These are phyloP conservation scores for Hucho hucho DNA, from an alignment of 2,113 vertebrate species.

Conservation along the genomic window DNA sequence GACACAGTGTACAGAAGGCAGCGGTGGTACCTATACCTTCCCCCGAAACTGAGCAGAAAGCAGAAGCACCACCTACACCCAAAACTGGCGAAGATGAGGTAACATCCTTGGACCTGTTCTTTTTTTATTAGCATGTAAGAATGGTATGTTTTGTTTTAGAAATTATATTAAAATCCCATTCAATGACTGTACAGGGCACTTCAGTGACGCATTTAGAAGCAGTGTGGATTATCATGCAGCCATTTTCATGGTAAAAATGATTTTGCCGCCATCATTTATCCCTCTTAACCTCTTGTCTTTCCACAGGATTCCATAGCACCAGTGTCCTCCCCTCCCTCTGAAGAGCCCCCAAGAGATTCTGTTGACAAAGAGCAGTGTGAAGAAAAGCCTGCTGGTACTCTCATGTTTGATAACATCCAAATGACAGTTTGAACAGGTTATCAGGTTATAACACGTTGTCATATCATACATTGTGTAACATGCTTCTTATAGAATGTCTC, in stretches of 20 bases:
- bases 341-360: slow-evolving; percentile 19
- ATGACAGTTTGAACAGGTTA: neutral
- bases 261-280: neutral
- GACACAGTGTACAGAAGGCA: too few relatives aligned
- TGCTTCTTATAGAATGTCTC: neutral
- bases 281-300: neutral
- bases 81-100: too few relatives aligned
- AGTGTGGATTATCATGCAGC: neutral
- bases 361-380: slow-evolving; percentile 34
- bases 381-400: slow-evolving; percentile 50
- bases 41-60: too few relatives aligned
- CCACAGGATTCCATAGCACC: slow-evolving; percentile 32
- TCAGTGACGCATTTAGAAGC: too few relatives aligned
- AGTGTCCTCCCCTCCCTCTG: slow-evolving; percentile 17
- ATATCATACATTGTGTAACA: neutral
- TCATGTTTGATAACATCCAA: neutral
- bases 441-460: too few relatives aligned
- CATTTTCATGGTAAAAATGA: neutral
- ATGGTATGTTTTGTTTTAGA: too few relatives aligned
- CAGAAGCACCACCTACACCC: too few relatives aligned
- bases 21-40: too few relatives aligned
- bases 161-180: too few relatives aligned
- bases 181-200: too few relatives aligned
- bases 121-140: too few relatives aligned
- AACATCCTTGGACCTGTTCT: too few relatives aligned